Evolutionary conservation across 2,888 invertebrate genomes (phyloP), one percentile per base, ranked within the genome.

Genomic region (Apotomis capreana): DNA sequence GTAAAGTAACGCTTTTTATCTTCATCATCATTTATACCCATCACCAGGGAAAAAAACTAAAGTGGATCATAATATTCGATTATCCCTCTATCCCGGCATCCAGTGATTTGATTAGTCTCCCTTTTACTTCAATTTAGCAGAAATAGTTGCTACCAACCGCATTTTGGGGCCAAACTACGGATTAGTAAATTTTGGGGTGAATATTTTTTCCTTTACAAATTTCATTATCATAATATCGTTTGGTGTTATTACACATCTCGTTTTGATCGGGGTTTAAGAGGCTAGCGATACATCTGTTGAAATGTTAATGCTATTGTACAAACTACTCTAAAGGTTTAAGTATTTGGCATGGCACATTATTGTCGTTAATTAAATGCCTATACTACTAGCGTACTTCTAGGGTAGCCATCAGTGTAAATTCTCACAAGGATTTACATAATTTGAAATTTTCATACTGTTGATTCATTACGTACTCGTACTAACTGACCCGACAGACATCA

Each of bases 71-170:
- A 83, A 84, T 85, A 90, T 87, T 86, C 84, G 83, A 89, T 91
- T 89, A 89, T 85, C 77, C 80, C 77, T 80, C 79, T 76, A 76
- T 77, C 79, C 77, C 78, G 69, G 78, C 73, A 76, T 78, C 76
- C 75, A 75, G 76, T 83, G 81, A 92, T 91, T 89, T 82, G 86
- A 91, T 92, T 92, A 91, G 79, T 74, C 82, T 84, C 90, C 91
- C 89, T 89, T 84, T 85, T 84, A 85, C 87, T 84, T 80, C 86
- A 86, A 87, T 90, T 89, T 87, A 84, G 84, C 83, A 80, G 83
- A 85, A 89, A 89, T 87, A 89, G 89, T 88, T 86, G 83, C 82
- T 83, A 86, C 87, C 87, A 86, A 84, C 86, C 86, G 78, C 83
- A 84, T 87, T 90, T 87, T 80, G 84, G 85, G 85, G 85, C 75